Evolutionary conservation across 2,797 vertebrate genomes (phyloP), one percentile per base, ranked within the genome.

Genomic region (Decapterus maruadsi): DNA sequence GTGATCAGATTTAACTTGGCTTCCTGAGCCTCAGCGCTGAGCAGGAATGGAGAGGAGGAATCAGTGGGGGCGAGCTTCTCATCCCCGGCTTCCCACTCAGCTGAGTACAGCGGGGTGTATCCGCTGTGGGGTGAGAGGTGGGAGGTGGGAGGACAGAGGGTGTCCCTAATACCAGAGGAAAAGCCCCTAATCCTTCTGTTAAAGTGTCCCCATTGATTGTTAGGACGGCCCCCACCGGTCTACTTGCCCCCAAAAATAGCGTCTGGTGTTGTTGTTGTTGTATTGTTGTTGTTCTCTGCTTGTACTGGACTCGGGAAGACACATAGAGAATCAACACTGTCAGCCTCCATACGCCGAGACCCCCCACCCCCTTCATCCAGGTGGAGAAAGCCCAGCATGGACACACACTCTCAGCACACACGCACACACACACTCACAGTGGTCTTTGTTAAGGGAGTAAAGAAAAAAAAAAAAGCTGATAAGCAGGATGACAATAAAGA

Each of bases 401-500:
- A 68, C 34, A 64, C 36, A 63, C 56, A 46, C 60, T 50, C 63
- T 34, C 51, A 72, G 59, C 62, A 59, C 42, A 56, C 55, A 38
- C 26, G 3, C 26, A 26, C 26, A 26, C 26, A 26, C 26, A 26
- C 51, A 42, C 68, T 17, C 67, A 80, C 22, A 12, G 58, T 68
- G 45, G 36, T 87, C 85, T 91, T 91, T 93, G 89, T 92, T 85
- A 17, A 11, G 48, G 11, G 68, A 22, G 31, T 34, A 40, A 40
- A 88, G 82, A 53, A 38, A 38, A 10, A 38, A 19, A 53, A 53
- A 88, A 83, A 53, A 81, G 91, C 92, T 88, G 89, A 91, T 91
- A 83, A 92, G 87, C 88, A 86, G 87, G 83, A 86, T 88, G 82
- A 91, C 87, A 92, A 91, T 92, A 83, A 89, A 93, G 86, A 89